Base-by-base conservation (phyloP, 2,113 vertebrate species). In the Numenius arquata region DNA sequence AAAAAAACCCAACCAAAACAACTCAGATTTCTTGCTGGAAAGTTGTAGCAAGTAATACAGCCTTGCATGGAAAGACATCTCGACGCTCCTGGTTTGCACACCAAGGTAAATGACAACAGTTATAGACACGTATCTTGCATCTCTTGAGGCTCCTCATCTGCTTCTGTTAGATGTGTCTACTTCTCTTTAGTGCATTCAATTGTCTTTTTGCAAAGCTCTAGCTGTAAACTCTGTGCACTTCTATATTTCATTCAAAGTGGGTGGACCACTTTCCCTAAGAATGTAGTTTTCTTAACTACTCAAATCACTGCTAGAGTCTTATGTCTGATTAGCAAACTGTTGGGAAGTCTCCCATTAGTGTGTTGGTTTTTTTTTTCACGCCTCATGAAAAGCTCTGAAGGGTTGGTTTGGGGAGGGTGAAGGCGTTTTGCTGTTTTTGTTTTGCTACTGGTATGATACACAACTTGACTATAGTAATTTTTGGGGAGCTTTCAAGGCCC, bases 81-180 rank as follows among this genome's bases (percentile, higher is more conserved):
- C 2, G 18, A 25, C 9, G 27, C 29, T 43, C 27, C 38, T 38
- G 45, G 9, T 58, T 59, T 52, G 30, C 55, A 53, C 40, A 43
- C 23, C 50, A 43, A 84, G 10, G 17, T 53, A 38, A 63, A 34
- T 2, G 4, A 29, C 43, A 71, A 10, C 5, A 11, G 41, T 70
- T 78, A 65, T 30, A 61, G 34, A 36, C 4, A 50, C 0, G 0
- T 19, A 72, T 38, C 43, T 41, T 8, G 11, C 4, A 25, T 11
- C 30, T 48, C 59, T 5, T n/a, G 26, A 32, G 47, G 66, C 11
- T 68, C 48, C 30, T 25, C 47, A 72, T 20, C 7, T 47, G 14
- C 38, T 85, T 58, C 32, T 59, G 8, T 29, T 56, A 18, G 2
- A 34, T 15, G 11, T 6, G 17, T 52, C 34, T 14, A 10, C 19